Evolutionary conservation across 2,113 vertebrate species (phyloP).

Genomic region (Nothocercus nigrocapillus): DNA sequence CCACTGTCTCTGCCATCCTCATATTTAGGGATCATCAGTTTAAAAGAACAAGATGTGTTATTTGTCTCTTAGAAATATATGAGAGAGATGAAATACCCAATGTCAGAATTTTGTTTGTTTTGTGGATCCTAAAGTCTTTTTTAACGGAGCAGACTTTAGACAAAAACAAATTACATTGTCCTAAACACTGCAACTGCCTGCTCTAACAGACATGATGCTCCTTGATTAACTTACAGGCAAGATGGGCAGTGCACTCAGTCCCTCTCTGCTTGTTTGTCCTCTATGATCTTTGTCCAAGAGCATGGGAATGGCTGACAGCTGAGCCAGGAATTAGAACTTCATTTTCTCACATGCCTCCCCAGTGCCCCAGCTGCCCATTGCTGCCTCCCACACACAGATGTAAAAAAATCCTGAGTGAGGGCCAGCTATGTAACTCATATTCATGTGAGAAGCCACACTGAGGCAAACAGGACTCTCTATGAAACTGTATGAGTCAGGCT

Average conservation of each 20-base stretch:
- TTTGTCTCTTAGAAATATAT: not conserved
- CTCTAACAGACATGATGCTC: not conserved
- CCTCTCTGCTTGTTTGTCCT: not conserved
- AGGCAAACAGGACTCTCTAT: not conserved
- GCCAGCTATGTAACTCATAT: not conserved
- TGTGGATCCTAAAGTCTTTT: not conserved
- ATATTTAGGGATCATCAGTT: not conserved
- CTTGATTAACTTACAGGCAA: not conserved
- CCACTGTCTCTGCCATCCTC: not conserved
- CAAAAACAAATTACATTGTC: not conserved
- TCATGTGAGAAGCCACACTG: not conserved
- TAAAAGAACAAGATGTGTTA: not conserved
- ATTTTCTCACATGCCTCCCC: not conserved
- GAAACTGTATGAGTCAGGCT: not conserved
- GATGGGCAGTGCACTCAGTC: not conserved
- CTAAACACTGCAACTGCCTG: not conserved
- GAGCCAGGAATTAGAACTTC: not conserved
- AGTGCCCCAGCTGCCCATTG: not conserved
- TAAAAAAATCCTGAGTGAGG: not conserved
- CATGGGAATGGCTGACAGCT: not conserved
- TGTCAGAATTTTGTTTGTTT: not conserved
- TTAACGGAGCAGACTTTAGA: not conserved
- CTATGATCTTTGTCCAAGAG: not conserved
- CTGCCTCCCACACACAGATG: not conserved
- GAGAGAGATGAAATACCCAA: not conserved